Base-by-base conservation (phyloP, 1,140 invertebrate genomes). In the Drosophila azteca region DNA sequence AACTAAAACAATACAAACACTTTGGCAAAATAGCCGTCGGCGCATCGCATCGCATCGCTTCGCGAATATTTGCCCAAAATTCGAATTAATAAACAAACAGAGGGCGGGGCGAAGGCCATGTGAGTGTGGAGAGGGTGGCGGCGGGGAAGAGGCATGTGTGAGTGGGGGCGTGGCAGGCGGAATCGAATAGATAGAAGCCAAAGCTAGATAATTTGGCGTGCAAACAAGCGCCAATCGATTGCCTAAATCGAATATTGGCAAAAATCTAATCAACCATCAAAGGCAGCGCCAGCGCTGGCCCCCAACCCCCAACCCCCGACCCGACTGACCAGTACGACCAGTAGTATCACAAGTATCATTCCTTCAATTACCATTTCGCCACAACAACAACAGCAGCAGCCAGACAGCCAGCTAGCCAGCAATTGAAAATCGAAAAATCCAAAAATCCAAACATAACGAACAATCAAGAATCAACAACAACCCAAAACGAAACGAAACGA, bases 1-100 rank as follows among this genome's bases (percentile, higher is more conserved):
- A 70, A 58, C 65, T 69, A 50, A 70, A 69, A 69, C 65, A 70
- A 50, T 53, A 58, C 65, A 24, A 58, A 48, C 55, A 67, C 22
- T 70, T 26, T 69, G 54, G 35, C 45, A 20, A 55, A 66, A 69
- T 15, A 70, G 67, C 67, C 67, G 67, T 44, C 67, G 52, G 67
- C 67, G 22, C 31, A 35, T 26, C 66, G 22, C 24, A 26, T n/a
- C 64, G 64, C 45, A 26, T 26, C 67, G 22, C 24, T 20, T n/a
- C 65, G 65, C 45, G 65, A 50, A 44, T 70, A 69, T 69, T 43
- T 58, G 51, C 45, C 11, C 66, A 58, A 49, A 49, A 69, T 41
- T 69, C 52, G 26, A 58, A 58, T 69, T 58, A 69, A 43, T 58
- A 57, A 50, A 35, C 67, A 39, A 58, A 69, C 45, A 50, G 31